These are phyloP conservation scores for Phocides pigmalion DNA, from an alignment of 1,140 invertebrate genomes.

Conservation along the genomic window DNA sequence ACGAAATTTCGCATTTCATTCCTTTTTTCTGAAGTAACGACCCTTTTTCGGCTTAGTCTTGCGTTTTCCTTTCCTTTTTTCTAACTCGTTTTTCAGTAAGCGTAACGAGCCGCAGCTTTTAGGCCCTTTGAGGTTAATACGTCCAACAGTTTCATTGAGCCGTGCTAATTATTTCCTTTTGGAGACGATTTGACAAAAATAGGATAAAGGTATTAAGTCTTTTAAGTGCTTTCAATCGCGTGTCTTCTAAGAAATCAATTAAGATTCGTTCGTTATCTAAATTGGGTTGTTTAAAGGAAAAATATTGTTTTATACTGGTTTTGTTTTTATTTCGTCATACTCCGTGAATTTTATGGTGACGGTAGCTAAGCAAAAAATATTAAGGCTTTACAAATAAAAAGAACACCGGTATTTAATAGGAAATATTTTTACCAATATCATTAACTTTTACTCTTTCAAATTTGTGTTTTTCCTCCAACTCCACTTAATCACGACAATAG, in stretches of 20 bases:
- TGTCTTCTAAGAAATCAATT: slow-evolving; percentile 15
- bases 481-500: too few species aligned
- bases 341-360: too few species aligned
- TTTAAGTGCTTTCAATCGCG: slow-evolving; percentile 22
- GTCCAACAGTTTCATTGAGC: slow-evolving; percentile 52
- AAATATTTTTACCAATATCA: too few species aligned
- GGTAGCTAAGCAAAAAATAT: too few species aligned
- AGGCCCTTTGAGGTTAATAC: slow-evolving; percentile 53
- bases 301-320: background rate
- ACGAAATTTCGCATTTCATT: background rate
- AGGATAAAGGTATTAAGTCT: slow-evolving; percentile 39
- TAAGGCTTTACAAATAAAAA: too few species aligned
- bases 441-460: too few species aligned
- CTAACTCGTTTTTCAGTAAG: slow-evolving; percentile 52
- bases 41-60: slow-evolving; percentile 20
- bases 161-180: slow-evolving; percentile 67
- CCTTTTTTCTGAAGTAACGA: slow-evolving; percentile 11
- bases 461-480: too few species aligned
- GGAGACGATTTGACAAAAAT: slow-evolving; percentile 31
- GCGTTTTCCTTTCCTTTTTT: slow-evolving; percentile 18
- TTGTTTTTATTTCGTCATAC: too few species aligned
- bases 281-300: slow-evolving; percentile 8
- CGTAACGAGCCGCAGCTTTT: slow-evolving; percentile 48
- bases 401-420: too few species aligned
- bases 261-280: background rate